A percentile compares a stretch with the other conserved stretches of the same genome.
Conservation (phyloP, 2,113 vertebrate species). For the Condylura cristata region DNA sequence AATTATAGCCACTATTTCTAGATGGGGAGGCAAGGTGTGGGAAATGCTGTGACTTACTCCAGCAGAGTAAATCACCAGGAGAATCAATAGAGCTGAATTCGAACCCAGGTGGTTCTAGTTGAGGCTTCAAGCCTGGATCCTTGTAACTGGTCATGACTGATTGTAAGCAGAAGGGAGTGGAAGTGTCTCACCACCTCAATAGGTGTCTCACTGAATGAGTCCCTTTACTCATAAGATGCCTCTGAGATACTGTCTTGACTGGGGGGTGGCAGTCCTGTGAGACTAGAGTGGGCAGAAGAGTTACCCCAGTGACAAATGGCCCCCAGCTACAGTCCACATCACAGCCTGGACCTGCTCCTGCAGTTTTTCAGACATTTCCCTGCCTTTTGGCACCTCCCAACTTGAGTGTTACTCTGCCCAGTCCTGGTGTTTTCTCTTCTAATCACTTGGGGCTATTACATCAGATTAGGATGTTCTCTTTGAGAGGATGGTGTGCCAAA, state of each 20-base stretch:
- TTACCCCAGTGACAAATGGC: neutral
- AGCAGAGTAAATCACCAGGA: neutral
- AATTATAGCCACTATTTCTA: neutral
- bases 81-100: neutral
- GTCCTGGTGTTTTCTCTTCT: neutral
- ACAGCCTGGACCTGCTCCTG: neutral
- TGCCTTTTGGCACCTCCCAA: neutral
- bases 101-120: neutral
- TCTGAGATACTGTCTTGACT: neutral
- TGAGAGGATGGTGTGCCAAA: neutral
- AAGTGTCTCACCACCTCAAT: accelerated
- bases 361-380: neutral
- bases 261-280: neutral
- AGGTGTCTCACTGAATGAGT: neutral
- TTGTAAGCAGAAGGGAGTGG: neutral
- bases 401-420: neutral
- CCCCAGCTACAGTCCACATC: accelerated
- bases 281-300: too few relatives aligned
- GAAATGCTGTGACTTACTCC: neutral
- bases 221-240: neutral
- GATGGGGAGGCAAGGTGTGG: neutral
- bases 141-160: accelerated
- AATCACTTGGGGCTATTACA: neutral
- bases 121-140: neutral
- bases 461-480: neutral